These are phyloP conservation scores for Oreochromis tanganicae DNA, from an alignment of 2,113 vertebrate species.

Conservation along the genomic window DNA sequence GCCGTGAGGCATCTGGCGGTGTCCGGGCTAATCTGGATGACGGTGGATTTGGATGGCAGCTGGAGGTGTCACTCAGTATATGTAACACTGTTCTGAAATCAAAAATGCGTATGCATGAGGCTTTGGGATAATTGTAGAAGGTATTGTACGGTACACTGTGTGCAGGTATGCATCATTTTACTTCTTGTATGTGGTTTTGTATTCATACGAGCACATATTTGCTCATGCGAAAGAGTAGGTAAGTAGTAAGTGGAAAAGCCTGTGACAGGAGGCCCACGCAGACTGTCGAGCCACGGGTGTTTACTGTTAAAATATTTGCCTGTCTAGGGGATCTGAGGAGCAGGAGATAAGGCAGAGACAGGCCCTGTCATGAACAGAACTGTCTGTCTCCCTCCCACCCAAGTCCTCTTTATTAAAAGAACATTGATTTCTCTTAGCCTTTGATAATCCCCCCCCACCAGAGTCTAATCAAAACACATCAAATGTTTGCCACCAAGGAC, in stretches of 20 bases:
- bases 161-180: neutral
- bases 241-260: conserved; percentile 35
- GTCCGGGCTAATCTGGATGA: conserved; percentile 65
- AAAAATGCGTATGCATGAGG: neutral
- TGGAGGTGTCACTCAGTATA: conserved; percentile 37
- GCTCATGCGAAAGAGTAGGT: conserved; percentile 28
- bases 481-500: conserved; percentile 62
- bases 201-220: neutral
- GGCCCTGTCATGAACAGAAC: conserved; percentile 57
- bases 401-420: conserved; percentile 69
- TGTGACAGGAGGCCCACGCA: conserved; percentile 60
- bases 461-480: conserved; percentile 66
- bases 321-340: conserved; percentile 64
- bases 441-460: conserved; percentile 64
- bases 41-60: conserved; percentile 60
- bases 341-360: conserved; percentile 67
- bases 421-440: conserved; percentile 72
- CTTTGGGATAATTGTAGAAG: neutral
- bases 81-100: neutral
- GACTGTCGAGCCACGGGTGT: conserved; percentile 65
- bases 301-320: conserved; percentile 75
- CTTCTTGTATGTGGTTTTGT: neutral
- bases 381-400: conserved; percentile 59
- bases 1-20: conserved; percentile 48
- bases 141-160: neutral